These are phyloP conservation scores for Pterostichus niger DNA, from an alignment of 2,888 invertebrate genomes.

Conservation along the genomic window DNA sequence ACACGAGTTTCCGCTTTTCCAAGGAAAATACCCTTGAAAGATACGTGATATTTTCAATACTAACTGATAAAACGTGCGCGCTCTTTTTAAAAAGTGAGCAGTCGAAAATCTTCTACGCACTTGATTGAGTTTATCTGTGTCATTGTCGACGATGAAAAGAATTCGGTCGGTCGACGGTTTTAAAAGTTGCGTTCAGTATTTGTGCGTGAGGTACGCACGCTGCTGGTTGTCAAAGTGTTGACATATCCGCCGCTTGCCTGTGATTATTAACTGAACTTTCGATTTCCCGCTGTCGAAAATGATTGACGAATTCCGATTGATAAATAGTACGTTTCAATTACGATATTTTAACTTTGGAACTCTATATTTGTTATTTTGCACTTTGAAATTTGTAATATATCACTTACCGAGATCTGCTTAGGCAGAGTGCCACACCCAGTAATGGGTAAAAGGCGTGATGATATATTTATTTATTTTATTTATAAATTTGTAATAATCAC, in stretches of 20 bases:
- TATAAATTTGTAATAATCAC: too few relatives aligned
- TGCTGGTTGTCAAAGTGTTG: neutral
- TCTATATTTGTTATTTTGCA: too few relatives aligned
- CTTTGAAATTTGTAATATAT: neutral
- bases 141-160: neutral
- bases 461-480: too few relatives aligned
- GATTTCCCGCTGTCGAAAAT: slow-evolving; percentile 51
- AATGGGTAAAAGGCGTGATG: too few relatives aligned
- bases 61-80: too few relatives aligned
- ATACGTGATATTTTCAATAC: too few relatives aligned
- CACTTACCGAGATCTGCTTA: neutral
- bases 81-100: too few relatives aligned
- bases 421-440: too few relatives aligned
- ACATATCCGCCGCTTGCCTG: slow-evolving; percentile 22
- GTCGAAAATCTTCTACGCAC: neutral
- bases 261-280: slow-evolving; percentile 44
- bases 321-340: slow-evolving; percentile 56
- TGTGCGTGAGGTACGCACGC: slow-evolving; percentile 4
- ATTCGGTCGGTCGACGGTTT: neutral
- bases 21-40: too few relatives aligned
- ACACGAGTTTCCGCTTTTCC: too few relatives aligned
- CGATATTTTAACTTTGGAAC: slow-evolving; percentile 3
- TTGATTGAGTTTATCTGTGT: slow-evolving; percentile 1
- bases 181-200: neutral
- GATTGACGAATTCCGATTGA: slow-evolving; percentile 58